A percentile compares a stretch with the other conserved stretches of the same genome.
Conservation (phyloP, 2,797 vertebrate species). For the Nothura maculosa region DNA sequence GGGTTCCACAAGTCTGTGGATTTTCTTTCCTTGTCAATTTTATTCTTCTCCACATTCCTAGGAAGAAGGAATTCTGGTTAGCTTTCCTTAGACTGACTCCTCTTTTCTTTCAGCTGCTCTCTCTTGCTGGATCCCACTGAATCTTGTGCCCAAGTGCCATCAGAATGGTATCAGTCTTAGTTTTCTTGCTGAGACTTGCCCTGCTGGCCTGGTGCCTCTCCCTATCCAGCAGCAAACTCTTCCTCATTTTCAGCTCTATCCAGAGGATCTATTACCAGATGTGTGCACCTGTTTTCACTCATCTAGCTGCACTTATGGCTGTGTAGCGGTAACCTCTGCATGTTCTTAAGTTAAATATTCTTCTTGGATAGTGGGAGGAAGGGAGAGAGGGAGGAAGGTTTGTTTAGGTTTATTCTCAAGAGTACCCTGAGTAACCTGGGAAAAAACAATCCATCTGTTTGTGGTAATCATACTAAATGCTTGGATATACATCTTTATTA, state of each 20-base stretch:
- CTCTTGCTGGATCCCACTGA: neutral
- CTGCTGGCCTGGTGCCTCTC: neutral
- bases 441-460: neutral
- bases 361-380: neutral
- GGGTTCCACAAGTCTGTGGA: neutral
- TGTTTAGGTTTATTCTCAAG: neutral
- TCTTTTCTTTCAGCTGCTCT: neutral
- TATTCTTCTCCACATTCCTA: neutral
- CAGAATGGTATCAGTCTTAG: rapidly evolving
- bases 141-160: neutral
- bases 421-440: neutral
- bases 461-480: neutral
- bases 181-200: neutral
- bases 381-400: neutral
- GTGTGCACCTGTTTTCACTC: neutral
- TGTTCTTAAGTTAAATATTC: neutral
- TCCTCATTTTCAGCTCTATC: neutral
- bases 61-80: neutral
- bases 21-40: neutral
- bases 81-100: neutral
- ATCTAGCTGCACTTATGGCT: neutral
- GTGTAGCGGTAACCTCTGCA: neutral
- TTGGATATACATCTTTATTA: slow-evolving; percentile 4
- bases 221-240: neutral
- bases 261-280: slow-evolving; percentile 34